Evolutionary conservation across 64 coral and sea anemone genomes (phyloP).

Genomic region (Exaiptasia diaphana): DNA sequence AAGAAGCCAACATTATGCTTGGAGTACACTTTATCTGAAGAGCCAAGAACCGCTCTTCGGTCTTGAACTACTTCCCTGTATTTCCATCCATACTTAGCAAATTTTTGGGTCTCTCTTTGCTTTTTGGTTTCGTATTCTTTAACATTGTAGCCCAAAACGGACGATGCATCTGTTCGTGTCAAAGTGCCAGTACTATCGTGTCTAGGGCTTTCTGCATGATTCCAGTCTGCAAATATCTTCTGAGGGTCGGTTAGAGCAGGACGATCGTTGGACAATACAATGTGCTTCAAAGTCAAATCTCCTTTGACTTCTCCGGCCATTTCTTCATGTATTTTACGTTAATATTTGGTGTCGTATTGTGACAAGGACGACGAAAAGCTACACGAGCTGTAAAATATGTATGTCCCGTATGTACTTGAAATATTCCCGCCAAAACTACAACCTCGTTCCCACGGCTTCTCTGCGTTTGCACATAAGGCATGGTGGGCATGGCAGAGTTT

Average conservation of each 20-base stretch:
- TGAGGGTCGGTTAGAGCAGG: not conserved
- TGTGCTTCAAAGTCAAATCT: not conserved
- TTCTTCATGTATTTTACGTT: not conserved
- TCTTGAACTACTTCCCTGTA: slow-evolving; percentile 22
- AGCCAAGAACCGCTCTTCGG: slow-evolving; percentile 14
- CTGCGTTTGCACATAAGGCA: too few relatives aligned
- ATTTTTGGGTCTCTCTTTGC: not conserved
- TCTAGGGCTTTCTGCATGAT: not conserved
- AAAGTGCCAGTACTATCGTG: too few relatives aligned
- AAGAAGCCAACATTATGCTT: slow-evolving; percentile 56
- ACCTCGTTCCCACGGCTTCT: too few relatives aligned
- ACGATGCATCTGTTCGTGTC: too few relatives aligned
- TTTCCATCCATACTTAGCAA: slow-evolving; percentile 7
- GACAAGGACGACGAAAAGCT: too few relatives aligned
- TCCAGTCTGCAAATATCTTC: not conserved
- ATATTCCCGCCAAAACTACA: too few relatives aligned
- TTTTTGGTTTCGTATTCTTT: not conserved
- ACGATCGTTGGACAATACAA: not conserved
- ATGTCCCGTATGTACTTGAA: too few relatives aligned
- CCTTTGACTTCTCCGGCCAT: not conserved
- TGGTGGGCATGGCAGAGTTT: too few relatives aligned
- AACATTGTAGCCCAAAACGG: not conserved
- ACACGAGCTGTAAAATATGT: too few relatives aligned
- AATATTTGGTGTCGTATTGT: too few relatives aligned
- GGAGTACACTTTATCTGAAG: slow-evolving; percentile 40